These are phyloP conservation scores for Vipera ursinii DNA, from an alignment of 2,797 vertebrate genomes.

Conservation along the genomic window DNA sequence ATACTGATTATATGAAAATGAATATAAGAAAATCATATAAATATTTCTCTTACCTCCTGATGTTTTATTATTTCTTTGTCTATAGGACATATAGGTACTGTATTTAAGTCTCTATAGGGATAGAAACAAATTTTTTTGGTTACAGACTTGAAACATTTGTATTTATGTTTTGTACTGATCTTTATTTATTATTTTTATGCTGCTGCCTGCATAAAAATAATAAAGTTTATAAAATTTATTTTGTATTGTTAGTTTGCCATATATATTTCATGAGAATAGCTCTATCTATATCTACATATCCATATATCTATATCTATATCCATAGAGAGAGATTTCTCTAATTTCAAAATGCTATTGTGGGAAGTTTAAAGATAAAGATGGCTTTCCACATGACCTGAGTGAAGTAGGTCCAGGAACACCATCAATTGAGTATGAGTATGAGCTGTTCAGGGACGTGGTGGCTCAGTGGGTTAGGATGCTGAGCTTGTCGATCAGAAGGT, in stretches of 20 bases:
- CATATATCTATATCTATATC: background rate
- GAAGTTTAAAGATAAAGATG: background rate
- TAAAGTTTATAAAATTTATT: background rate
- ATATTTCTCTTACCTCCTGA: constrained; percentile 77
- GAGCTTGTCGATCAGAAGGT: too few species aligned
- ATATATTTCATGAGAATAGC: background rate
- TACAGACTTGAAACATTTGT: background rate
- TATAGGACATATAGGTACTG: constrained; percentile 77
- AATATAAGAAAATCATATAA: background rate
- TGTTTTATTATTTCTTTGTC: constrained; percentile 79
- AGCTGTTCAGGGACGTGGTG: background rate
- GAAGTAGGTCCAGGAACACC: background rate
- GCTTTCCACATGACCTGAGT: background rate
- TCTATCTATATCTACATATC: background rate
- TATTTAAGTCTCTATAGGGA: constrained; percentile 69
- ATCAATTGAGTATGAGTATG: background rate
- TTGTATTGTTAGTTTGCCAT: background rate
- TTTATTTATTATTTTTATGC: background rate
- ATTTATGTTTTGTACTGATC: background rate
- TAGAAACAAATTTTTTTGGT: constrained; percentile 15
- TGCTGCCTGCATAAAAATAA: background rate
- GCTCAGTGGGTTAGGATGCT: too few species aligned
- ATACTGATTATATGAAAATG: background rate
- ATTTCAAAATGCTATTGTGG: background rate
- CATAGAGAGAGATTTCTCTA: background rate